phyloP scores from a whole-genome alignment of 2,113 vertebrate species.

The Puffinus mauretanicus region DNA sequence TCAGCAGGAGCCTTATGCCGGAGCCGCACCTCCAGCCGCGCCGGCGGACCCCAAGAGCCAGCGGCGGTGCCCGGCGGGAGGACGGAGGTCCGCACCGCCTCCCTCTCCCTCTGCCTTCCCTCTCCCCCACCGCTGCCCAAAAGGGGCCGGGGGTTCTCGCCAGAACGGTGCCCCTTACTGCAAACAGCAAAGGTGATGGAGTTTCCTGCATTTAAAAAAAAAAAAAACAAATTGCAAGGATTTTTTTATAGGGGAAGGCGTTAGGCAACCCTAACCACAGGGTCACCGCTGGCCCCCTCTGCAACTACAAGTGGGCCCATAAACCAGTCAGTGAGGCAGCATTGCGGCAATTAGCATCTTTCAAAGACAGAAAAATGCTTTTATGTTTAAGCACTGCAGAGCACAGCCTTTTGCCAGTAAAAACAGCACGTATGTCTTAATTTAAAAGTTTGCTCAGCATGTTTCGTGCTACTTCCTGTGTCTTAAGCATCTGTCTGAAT shows the following conservation, averaged over 20 bases:
- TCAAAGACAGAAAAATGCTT: conserved; percentile 29
- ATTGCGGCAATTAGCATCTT: neutral
- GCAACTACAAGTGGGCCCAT: neutral
- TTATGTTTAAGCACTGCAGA: conserved; percentile 32
- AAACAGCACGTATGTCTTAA: conserved; percentile 59
- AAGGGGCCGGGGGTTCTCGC: neutral
- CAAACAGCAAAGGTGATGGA: neutral
- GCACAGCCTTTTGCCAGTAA: conserved; percentile 44
- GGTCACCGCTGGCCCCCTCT: neutral
- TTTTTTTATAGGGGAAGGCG: neutral
- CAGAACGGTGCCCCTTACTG: fast-evolving
- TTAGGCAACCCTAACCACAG: neutral
- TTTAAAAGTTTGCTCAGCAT: conserved; percentile 64
- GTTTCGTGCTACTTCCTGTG: conserved; percentile 62
- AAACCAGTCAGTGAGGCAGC: neutral
- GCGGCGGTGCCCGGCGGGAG: fast-evolving
- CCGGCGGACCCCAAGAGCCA: neutral
- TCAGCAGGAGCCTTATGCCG: neutral
- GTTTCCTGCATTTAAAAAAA: neutral
- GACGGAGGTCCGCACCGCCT: fast-evolving
- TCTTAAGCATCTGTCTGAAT: conserved; percentile 66
- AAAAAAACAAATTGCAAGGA: neutral
- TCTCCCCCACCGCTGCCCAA: neutral
- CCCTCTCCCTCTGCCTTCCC: neutral
- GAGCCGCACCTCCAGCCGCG: fast-evolving